phyloP scores from a whole-genome alignment of 2,888 invertebrate species.

The Mesorhabditis spiculigera region DNA sequence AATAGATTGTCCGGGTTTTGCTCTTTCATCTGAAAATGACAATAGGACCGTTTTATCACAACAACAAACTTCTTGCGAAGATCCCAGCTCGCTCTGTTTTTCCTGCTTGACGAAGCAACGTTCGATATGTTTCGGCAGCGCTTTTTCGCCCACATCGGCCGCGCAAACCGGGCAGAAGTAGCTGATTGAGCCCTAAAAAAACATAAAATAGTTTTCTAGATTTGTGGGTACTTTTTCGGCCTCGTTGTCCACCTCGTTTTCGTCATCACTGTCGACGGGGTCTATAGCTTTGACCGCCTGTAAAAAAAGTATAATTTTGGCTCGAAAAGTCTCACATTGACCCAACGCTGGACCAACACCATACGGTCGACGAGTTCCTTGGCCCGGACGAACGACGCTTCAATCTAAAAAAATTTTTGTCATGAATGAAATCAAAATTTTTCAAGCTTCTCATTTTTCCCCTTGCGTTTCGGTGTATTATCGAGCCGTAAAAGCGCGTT shows the following conservation, averaged over 20 bases:
- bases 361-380: slow-evolving; percentile 7
- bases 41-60: neutral
- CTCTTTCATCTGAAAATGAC: neutral
- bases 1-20: slow-evolving; percentile 70
- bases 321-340: neutral
- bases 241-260: slow-evolving; percentile 1
- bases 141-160: slow-evolving; percentile 8
- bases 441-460: too few relatives aligned
- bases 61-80: slow-evolving; percentile 14
- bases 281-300: slow-evolving; percentile 9
- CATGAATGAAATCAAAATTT: neutral
- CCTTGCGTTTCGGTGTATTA: too few relatives aligned
- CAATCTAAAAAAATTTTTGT: neutral
- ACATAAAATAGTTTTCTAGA: too few relatives aligned
- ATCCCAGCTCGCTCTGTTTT: slow-evolving; percentile 43
- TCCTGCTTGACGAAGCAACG: slow-evolving; percentile 44
- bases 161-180: neutral
- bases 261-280: slow-evolving; percentile 7
- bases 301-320: neutral
- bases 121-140: slow-evolving; percentile 38
- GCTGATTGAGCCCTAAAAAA: neutral
- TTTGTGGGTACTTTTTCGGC: too few relatives aligned
- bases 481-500: too few relatives aligned
- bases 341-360: slow-evolving; percentile 10
- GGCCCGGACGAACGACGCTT: neutral